These are phyloP conservation scores for Drosophila repletoides DNA, from an alignment of 1,140 invertebrate species.

Conservation along the genomic window DNA sequence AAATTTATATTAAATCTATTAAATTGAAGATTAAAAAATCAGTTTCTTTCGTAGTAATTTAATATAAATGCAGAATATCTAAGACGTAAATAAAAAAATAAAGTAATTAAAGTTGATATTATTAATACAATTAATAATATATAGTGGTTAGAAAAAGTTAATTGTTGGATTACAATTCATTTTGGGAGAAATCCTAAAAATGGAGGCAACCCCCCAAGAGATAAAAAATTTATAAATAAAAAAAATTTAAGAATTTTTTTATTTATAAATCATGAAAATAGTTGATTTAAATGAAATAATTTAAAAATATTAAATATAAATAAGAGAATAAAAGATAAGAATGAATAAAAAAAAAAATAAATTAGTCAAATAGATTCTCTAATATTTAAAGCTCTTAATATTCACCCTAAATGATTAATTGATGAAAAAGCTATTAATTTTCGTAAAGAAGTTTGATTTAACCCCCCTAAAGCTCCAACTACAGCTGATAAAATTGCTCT, in stretches of 20 bases:
- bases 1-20: slow-evolving; percentile 53
- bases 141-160: slow-evolving; percentile 81
- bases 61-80: slow-evolving; percentile 80
- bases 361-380: slow-evolving; percentile 81
- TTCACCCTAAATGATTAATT: slow-evolving; percentile 84
- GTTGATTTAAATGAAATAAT: slow-evolving; percentile 82
- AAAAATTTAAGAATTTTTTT: slow-evolving; percentile 82
- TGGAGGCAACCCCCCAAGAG: slow-evolving; percentile 83
- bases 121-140: slow-evolving; percentile 81
- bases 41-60: slow-evolving; percentile 82
- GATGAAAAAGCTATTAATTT: slow-evolving; percentile 84
- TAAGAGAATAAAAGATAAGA: slow-evolving; percentile 79
- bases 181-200: slow-evolving; percentile 84
- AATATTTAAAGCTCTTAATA: slow-evolving; percentile 80
- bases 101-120: slow-evolving; percentile 83
- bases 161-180: slow-evolving; percentile 83
- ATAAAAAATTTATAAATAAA: slow-evolving; percentile 83
- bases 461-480: slow-evolving; percentile 76
- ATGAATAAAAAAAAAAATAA: slow-evolving; percentile 82
- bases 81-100: slow-evolving; percentile 83
- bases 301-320: slow-evolving; percentile 82
- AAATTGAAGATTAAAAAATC: slow-evolving; percentile 38
- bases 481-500: slow-evolving; percentile 81
- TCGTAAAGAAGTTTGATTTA: slow-evolving; percentile 83
- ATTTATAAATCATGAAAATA: slow-evolving; percentile 77